Conservation (phyloP, 2,888 invertebrate genomes). For the Rapana venosa region DNA sequence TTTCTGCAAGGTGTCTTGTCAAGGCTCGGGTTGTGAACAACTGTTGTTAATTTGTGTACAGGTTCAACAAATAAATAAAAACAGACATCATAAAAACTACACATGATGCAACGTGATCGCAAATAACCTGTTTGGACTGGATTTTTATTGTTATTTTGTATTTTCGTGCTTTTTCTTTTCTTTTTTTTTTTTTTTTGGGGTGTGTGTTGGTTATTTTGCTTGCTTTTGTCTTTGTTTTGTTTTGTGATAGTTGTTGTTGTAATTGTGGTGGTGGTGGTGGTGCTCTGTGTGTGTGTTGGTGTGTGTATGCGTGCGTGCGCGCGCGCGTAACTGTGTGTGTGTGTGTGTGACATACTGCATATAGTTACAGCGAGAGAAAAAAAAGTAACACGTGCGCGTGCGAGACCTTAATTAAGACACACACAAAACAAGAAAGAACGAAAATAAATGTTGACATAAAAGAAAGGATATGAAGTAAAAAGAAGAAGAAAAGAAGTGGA, state of each 20-base stretch:
- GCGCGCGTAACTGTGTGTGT: conserved; percentile 14
- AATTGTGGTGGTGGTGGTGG: no score
- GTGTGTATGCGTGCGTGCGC: not conserved
- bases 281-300: no score
- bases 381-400: no score
- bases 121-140: no score
- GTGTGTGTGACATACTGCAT: not conserved
- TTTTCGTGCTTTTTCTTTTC: not conserved
- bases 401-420: no score
- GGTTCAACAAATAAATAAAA: no score
- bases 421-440: not conserved
- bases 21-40: not conserved
- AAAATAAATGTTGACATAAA: not conserved
- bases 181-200: not conserved
- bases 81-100: no score
- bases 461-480: not conserved
- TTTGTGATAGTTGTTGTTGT: no score
- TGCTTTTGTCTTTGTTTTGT: not conserved
- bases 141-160: not conserved
- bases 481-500: conserved; percentile 19
- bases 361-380: no score
- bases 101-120: no score
- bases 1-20: not conserved
- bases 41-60: no score
- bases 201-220: not conserved